These are phyloP conservation scores for Palythoa grandis DNA, from an alignment of 92 coral and sea anemone genomes.

Conservation along the genomic window DNA sequence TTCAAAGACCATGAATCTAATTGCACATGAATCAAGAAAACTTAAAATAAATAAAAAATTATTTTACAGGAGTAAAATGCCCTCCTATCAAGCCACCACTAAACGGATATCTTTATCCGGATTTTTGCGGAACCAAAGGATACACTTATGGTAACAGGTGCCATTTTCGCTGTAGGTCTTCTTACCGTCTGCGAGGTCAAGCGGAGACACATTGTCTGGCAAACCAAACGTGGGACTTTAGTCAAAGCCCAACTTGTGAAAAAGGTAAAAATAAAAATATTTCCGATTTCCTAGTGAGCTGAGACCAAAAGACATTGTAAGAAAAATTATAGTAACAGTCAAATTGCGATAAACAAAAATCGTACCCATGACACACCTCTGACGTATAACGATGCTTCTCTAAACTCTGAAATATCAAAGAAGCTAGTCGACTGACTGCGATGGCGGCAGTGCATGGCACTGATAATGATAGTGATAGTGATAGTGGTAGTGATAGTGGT, in stretches of 20 bases:
- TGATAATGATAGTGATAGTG: no score
- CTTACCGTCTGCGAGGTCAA: slow-evolving; percentile 62
- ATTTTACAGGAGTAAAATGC: slow-evolving; percentile 65
- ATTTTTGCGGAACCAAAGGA: slow-evolving; percentile 58
- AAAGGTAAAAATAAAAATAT: slow-evolving; percentile 43
- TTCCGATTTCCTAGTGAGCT: background rate
- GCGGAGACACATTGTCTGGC: slow-evolving; percentile 61
- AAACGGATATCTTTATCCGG: slow-evolving; percentile 63
- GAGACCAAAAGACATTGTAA: background rate
- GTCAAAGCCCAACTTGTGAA: slow-evolving; percentile 55
- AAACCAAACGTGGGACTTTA: slow-evolving; percentile 62
- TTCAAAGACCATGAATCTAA: no score
- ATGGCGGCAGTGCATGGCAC: no score
- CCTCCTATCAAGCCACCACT: slow-evolving; percentile 61
- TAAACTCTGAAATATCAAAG: no score
- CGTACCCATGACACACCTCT: no score
- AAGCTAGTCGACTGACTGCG: no score
- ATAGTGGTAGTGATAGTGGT: no score
- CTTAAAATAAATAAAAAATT: background rate
- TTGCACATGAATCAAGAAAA: no score
- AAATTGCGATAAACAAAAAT: background rate
- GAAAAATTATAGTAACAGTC: background rate
- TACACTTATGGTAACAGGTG: slow-evolving; percentile 55
- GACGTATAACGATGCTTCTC: no score
- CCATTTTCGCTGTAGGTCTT: slow-evolving; percentile 58